A percentile compares a stretch with the other conserved stretches of the same genome.
These are phyloP conservation scores for Acrocephalus arundinaceus DNA, from an alignment of 2,113 vertebrate species.

Conservation along the genomic window DNA sequence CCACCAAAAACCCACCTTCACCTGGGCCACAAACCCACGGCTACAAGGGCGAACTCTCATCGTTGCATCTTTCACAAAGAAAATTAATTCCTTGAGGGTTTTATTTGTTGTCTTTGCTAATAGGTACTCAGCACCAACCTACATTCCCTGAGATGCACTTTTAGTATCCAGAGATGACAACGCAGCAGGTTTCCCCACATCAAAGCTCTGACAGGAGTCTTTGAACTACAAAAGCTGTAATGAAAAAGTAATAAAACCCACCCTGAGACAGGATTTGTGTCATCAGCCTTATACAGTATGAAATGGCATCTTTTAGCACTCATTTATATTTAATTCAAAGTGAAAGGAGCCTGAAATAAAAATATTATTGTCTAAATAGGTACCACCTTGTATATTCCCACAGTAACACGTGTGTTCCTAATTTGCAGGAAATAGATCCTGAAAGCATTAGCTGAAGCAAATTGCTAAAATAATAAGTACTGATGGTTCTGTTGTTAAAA, in stretches of 20 bases:
- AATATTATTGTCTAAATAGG: background rate
- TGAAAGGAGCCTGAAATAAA: background rate
- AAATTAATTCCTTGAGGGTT: background rate
- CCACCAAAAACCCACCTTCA: rapidly evolving
- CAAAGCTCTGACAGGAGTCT: constrained; percentile 4
- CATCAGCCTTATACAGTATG: background rate
- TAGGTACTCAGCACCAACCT: background rate
- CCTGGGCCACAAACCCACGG: rapidly evolving
- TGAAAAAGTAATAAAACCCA: background rate
- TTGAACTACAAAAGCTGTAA: background rate
- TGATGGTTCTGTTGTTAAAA: background rate
- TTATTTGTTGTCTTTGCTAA: background rate
- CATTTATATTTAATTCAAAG: constrained; percentile 20
- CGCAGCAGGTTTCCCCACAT: background rate
- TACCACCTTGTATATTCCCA: background rate
- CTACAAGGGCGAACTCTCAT: background rate
- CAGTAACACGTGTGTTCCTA: background rate
- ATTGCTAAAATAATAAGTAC: background rate
- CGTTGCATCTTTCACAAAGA: background rate
- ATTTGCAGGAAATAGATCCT: background rate
- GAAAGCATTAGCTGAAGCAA: background rate
- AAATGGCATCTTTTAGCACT: background rate
- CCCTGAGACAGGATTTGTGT: background rate
- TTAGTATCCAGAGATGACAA: background rate
- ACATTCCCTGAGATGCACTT: background rate